Evolutionary conservation across 2,113 vertebrate genomes (phyloP), one percentile per base, ranked within the genome.

Genomic region (Tachysurus vachellii): DNA sequence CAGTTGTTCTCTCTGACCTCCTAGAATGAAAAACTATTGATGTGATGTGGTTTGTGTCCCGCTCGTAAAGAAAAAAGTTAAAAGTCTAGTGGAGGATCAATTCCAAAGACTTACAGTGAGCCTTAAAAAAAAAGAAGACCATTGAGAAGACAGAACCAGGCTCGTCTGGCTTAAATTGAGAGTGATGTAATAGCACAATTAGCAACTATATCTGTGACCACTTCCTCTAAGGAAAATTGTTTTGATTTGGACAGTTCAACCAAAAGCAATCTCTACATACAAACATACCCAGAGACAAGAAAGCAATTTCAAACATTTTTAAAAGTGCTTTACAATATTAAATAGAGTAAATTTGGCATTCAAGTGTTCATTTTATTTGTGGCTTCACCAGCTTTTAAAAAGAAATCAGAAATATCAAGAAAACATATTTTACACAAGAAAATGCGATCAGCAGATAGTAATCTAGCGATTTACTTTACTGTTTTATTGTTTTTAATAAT

Each of bases 131-230:
- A 89, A 93, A 92, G 88, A n/a, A 88, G 85, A 93, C 88, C 86
- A 90, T 77, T 89, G 87, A 93, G 88, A 86, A 91, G 87, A 87
- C 86, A 42, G 80, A 86, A 90, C 86, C 89, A 90, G 88, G 50
- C 54, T 75, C 86, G 16, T 91, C 86, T 85, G 88, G 91, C 84
- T 91, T 87, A 84, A 92, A 93, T 93, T 92, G 87, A 94, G 90
- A 92, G 89, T 94, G 93, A 94, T 92, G 93, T 93, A 93, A 94
- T 93, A 87, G 88, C 89, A 68, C 85, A 91, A 93, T 93, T 91
- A 92, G 92, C 80, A 92, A 91, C 92, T 90, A 88, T 89, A 92
- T 91, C 91, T 86, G 10, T 94, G 93, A 94, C 91, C 93, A 91
- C 91, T 91, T 87, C 90, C 91, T 93, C 91, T 53, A 89, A 90